Conservation (phyloP, 2,797 vertebrate genomes). For the Chrosomus eos region DNA sequence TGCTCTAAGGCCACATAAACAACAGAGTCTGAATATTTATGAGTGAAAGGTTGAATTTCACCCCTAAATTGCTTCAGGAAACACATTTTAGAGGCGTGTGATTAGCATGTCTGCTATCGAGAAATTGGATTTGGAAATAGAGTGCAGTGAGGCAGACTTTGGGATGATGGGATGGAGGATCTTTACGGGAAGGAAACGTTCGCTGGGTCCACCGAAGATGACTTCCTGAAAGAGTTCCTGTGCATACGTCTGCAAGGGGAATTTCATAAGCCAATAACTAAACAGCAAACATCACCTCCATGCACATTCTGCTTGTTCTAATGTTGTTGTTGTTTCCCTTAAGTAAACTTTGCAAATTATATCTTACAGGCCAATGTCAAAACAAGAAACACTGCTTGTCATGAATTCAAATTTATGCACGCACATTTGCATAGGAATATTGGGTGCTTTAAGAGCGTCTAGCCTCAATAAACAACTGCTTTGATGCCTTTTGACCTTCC, state of each 20-base stretch:
- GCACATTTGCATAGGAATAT: slow-evolving; percentile 55
- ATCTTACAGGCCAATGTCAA: slow-evolving; percentile 51
- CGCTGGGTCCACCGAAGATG: slow-evolving; percentile 11
- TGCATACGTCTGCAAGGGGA: not conserved
- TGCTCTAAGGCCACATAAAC: slow-evolving; percentile 41
- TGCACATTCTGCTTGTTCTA: not conserved
- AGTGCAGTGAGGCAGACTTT: slow-evolving; percentile 44
- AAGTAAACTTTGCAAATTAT: slow-evolving; percentile 35
- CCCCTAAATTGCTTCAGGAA: slow-evolving; percentile 51
- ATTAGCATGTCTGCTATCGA: slow-evolving; percentile 56
- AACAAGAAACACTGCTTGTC: slow-evolving; percentile 24
- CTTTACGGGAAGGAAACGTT: slow-evolving; percentile 29
- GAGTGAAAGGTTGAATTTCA: slow-evolving; percentile 49
- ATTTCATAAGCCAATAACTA: not conserved
- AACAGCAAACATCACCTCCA: slow-evolving; percentile 21
- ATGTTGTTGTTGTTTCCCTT: not conserved
- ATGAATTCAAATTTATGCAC: slow-evolving; percentile 51
- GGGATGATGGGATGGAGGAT: slow-evolving; percentile 43
- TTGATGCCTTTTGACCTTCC: slow-evolving; percentile 48
- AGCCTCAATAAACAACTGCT: slow-evolving; percentile 49
- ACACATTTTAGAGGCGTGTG: slow-evolving; percentile 52
- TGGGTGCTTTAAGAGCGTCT: slow-evolving; percentile 46
- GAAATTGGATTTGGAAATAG: slow-evolving; percentile 59
- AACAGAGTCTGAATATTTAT: slow-evolving; percentile 58
- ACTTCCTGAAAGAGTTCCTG: slow-evolving; percentile 34